A percentile compares a stretch with the other conserved stretches of the same genome.
phyloP scores from a whole-genome alignment of 2,113 vertebrate genomes.

The Hypocryptadius cinnamomeus region DNA sequence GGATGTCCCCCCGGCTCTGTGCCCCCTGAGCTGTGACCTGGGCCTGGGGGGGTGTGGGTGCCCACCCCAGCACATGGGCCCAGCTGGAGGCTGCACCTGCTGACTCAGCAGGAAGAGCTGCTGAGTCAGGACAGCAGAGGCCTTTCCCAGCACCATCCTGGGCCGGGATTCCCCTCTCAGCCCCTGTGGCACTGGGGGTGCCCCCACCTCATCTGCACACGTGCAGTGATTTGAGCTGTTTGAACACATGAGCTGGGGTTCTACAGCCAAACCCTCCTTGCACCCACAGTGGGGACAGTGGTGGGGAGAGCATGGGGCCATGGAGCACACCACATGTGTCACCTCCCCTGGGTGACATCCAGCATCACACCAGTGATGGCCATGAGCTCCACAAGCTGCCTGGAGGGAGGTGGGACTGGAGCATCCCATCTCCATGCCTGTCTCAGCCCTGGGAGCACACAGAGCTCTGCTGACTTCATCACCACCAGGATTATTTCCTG shows the following conservation, averaged over 20 bases:
- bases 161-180: not conserved
- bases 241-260: accelerated
- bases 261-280: not conserved
- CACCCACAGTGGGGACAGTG: accelerated
- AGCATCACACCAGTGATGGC: not conserved
- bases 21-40: not conserved
- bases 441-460: not conserved
- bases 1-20: not conserved
- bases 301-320: not conserved
- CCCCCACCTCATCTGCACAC: not conserved
- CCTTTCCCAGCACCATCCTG: not conserved
- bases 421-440: not conserved
- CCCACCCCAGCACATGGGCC: not conserved
- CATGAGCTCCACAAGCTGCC: not conserved
- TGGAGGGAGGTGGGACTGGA: not conserved
- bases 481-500: not conserved
- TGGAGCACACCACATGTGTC: not conserved
- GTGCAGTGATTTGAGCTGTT: not conserved
- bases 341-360: not conserved
- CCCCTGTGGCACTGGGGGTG: not conserved
- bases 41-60: not conserved
- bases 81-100: not conserved
- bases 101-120: not conserved
- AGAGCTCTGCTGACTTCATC: not conserved
- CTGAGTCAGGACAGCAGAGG: not conserved